Evolutionary conservation across 1,140 invertebrate species (phyloP).

Genomic region (Aradophagus sp.): DNA sequence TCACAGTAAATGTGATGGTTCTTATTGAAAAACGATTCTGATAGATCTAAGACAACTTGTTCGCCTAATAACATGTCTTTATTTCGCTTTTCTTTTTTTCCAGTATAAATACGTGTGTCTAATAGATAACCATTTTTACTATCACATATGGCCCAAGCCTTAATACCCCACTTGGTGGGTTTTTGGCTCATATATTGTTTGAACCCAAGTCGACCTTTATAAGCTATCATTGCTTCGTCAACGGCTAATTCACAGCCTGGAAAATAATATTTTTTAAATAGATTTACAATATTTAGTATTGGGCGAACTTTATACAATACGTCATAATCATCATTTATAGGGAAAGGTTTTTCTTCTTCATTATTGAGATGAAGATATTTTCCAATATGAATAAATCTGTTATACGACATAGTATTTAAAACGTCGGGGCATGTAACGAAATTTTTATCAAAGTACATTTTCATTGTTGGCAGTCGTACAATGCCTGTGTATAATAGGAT

Average conservation of each 20-base stretch:
- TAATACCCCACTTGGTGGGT: constrained; percentile 17
- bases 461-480: constrained; percentile 3
- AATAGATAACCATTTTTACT: constrained; percentile 16
- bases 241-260: constrained; percentile 6
- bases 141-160: constrained; percentile 15
- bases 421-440: constrained; percentile 1
- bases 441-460: constrained; percentile 10
- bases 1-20: constrained; percentile 7
- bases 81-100: constrained; percentile 15
- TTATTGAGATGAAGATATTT: constrained; percentile 7
- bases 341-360: constrained; percentile 1
- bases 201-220: neutral
- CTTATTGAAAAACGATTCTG: constrained; percentile 6
- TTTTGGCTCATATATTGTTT: constrained; percentile 14
- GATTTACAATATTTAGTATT: constrained; percentile 6
- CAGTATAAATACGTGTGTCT: constrained; percentile 3
- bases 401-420: neutral
- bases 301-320: constrained; percentile 13
- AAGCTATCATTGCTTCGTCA: constrained; percentile 16
- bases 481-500: constrained; percentile 15
- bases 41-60: constrained; percentile 9
- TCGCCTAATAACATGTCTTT: constrained; percentile 9
- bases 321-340: constrained; percentile 5
- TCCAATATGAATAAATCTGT: neutral
- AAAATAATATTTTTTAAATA: constrained; percentile 13